phyloP scores from a whole-genome alignment of 1,140 invertebrate genomes.

The Philopotamus ludificatus region DNA sequence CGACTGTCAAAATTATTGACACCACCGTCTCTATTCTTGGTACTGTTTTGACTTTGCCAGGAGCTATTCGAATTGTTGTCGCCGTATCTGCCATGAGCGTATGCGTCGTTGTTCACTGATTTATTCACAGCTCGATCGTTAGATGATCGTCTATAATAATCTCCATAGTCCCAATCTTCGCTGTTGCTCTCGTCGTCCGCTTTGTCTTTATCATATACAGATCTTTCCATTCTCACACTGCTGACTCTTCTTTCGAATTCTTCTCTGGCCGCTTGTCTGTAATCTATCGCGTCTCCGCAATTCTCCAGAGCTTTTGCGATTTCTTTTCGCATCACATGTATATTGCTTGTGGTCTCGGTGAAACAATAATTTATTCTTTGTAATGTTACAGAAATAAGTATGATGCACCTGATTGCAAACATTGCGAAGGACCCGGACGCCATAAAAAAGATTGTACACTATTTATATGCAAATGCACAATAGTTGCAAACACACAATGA shows the following conservation, averaged over 20 bases:
- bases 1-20: slow-evolving; percentile 31
- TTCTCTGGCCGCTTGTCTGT: slow-evolving; percentile 9
- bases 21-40: neutral
- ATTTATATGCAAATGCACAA: neutral
- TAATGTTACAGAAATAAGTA: neutral
- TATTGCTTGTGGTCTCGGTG: slow-evolving; percentile 6
- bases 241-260: slow-evolving; percentile 28
- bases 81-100: slow-evolving; percentile 11
- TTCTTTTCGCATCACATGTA: slow-evolving; percentile 31
- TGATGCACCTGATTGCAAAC: neutral
- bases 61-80: neutral
- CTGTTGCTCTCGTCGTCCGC: slow-evolving; percentile 14
- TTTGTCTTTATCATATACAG: neutral
- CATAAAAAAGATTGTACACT: too few relatives aligned
- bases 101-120: slow-evolving; percentile 20
- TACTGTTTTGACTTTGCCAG: neutral
- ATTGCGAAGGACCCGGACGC: too few relatives aligned
- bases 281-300: slow-evolving; percentile 26
- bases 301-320: slow-evolving; percentile 32
- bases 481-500: neutral
- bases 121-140: slow-evolving; percentile 27
- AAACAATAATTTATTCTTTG: neutral
- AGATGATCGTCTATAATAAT: slow-evolving; percentile 15
- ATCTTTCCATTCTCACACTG: neutral
- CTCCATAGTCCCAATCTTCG: slow-evolving; percentile 34